These are phyloP conservation scores for Ctenosaura bakeri DNA, from an alignment of 2,797 vertebrate genomes.

Conservation along the genomic window DNA sequence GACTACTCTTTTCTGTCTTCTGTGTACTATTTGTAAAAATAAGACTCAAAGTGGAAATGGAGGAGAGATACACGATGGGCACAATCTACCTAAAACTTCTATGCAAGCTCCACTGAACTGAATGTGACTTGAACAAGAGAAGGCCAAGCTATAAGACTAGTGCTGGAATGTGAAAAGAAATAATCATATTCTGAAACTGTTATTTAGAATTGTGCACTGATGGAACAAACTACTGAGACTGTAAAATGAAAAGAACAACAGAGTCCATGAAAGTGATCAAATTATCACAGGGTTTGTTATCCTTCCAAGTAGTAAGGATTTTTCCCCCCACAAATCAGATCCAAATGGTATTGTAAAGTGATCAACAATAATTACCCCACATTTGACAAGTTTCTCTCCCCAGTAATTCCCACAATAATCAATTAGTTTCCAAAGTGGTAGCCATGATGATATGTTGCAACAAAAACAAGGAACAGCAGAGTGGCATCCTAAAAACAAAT, in stretches of 20 bases:
- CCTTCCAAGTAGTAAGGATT: background rate
- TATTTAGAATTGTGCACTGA: slow-evolving; percentile 16
- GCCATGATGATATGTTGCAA: too few species aligned
- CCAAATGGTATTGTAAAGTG: background rate
- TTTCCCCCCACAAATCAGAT: background rate
- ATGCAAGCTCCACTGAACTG: background rate
- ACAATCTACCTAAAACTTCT: background rate
- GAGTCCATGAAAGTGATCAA: background rate
- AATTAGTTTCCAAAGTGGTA: background rate
- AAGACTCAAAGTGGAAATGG: background rate
- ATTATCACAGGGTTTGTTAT: background rate
- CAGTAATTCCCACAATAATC: background rate
- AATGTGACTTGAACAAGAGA: background rate
- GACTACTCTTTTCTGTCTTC: background rate
- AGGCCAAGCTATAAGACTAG: background rate
- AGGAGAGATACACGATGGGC: too few species aligned
- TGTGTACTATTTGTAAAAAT: background rate
- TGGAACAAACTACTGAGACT: background rate
- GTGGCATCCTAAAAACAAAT: too few species aligned
- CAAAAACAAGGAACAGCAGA: too few species aligned
- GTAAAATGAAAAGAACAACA: background rate
- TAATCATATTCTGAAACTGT: slow-evolving; percentile 34
- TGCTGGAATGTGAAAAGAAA: slow-evolving; percentile 31
- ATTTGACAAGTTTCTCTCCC: background rate
- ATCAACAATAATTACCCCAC: background rate